A percentile compares a stretch with the other conserved stretches of the same genome.
Evolutionary conservation across 2,113 vertebrate genomes (phyloP).

Genomic region (Acrocephalus kingi): DNA sequence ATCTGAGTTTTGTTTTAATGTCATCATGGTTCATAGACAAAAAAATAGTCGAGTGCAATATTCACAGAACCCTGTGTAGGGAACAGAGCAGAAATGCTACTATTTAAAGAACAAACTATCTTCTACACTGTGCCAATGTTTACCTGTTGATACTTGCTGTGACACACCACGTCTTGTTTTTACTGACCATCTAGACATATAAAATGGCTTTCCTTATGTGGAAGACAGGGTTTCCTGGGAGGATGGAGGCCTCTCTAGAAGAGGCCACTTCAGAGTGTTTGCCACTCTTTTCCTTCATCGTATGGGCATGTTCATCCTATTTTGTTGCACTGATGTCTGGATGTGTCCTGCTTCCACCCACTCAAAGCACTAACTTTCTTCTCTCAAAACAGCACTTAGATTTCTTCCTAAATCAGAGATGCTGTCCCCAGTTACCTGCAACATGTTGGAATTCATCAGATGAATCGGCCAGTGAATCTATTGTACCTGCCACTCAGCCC

Average conservation of each 20-base stretch:
- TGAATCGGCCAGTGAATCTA: neutral
- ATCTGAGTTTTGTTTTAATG: neutral
- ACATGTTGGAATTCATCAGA: neutral
- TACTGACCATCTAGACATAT: neutral
- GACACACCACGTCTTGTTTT: neutral
- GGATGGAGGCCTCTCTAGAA: neutral
- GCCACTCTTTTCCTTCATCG: neutral
- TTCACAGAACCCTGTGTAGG: neutral
- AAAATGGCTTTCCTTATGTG: neutral
- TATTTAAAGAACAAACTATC: neutral
- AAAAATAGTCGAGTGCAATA: neutral
- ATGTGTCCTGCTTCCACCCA: neutral
- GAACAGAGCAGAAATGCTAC: neutral
- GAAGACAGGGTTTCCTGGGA: neutral
- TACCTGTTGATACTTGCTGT: neutral
- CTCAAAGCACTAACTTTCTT: neutral
- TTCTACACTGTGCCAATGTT: rapidly evolving
- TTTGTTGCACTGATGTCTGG: neutral
- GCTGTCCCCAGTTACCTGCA: neutral
- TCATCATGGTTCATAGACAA: neutral
- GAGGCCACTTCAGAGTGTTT: too few species aligned
- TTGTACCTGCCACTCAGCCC: neutral
- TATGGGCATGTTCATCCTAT: neutral
- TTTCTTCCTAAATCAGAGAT: neutral
- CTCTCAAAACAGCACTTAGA: neutral